These are phyloP conservation scores for Zaprionus lineosus DNA, from an alignment of 2,888 invertebrate genomes.

Conservation along the genomic window DNA sequence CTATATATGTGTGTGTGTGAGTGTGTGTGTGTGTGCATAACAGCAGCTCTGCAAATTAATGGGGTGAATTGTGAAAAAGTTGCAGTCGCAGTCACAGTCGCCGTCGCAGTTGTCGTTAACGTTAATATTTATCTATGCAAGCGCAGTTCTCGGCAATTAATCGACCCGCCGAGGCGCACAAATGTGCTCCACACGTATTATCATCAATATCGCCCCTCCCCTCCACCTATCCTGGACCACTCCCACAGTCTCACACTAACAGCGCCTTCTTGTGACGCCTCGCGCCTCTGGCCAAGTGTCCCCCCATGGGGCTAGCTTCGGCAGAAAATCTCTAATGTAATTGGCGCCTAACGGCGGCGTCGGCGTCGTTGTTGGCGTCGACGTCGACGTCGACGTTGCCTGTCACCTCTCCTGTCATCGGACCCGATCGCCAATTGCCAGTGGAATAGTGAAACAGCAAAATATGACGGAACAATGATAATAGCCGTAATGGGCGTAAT, in stretches of 20 bases:
- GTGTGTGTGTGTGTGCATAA: neutral
- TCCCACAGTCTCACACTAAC: no score
- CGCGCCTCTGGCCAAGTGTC: neutral
- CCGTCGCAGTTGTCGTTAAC: constrained; percentile 20
- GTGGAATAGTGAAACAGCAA: no score
- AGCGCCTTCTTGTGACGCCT: no score
- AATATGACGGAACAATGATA: constrained; percentile 66
- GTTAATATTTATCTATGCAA: constrained; percentile 53
- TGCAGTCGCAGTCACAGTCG: neutral
- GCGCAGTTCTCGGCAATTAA: constrained; percentile 59
- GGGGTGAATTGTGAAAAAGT: constrained; percentile 44
- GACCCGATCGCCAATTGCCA: constrained; percentile 57
- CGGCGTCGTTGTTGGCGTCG: constrained; percentile 5
- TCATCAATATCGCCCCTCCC: constrained; percentile 26
- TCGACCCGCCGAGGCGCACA: constrained; percentile 36
- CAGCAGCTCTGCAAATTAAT: constrained; percentile 1
- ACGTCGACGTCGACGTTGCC: constrained; percentile 12
- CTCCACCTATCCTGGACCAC: no score
- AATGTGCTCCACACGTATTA: constrained; percentile 29
- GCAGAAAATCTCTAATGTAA: constrained; percentile 28
- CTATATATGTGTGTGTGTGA: neutral
- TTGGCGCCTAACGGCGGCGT: constrained; percentile 28
- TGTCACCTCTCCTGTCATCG: constrained; percentile 54
- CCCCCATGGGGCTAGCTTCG: neutral
- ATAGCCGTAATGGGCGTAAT: constrained; percentile 36